Conservation (phyloP, 2,797 vertebrate species). For the Anguilla obscura region DNA sequence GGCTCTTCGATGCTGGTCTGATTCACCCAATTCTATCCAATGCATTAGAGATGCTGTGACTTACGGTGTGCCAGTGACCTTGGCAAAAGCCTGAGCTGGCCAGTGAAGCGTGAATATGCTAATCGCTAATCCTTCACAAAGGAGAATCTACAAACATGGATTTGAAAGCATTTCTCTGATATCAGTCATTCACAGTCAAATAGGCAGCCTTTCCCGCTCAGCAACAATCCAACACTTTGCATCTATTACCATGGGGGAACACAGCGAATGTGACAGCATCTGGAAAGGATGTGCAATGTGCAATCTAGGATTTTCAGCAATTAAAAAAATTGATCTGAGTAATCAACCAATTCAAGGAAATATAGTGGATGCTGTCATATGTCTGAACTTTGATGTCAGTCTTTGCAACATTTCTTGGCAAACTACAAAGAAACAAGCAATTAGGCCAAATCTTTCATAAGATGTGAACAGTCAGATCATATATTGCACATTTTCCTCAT, state of each 20-base stretch:
- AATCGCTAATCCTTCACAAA: slow-evolving; percentile 25
- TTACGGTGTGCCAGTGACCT: not conserved
- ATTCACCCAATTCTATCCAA: not conserved
- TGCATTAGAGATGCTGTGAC: not conserved
- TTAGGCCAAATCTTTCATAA: not conserved
- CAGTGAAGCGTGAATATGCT: slow-evolving; percentile 13
- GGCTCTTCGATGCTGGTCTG: not conserved
- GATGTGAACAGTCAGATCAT: not conserved
- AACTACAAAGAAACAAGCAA: not conserved
- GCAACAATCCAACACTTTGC: not conserved
- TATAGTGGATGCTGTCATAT: not conserved
- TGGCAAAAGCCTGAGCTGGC: not conserved
- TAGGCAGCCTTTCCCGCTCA: not conserved
- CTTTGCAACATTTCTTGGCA: not conserved
- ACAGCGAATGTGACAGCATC: not conserved
- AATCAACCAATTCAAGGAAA: not conserved
- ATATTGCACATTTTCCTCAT: not conserved
- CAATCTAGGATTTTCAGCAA: not conserved
- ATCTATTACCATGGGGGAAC: not conserved
- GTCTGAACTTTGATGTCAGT: not conserved
- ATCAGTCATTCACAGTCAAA: slow-evolving; percentile 3
- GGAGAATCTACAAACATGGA: not conserved
- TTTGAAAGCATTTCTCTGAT: slow-evolving; percentile 2
- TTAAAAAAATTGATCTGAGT: not conserved
- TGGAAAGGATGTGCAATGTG: not conserved